Evolutionary conservation across 2,113 vertebrate genomes (phyloP), one percentile per base, ranked within the genome.

Genomic region (Australoheros scitulus): DNA sequence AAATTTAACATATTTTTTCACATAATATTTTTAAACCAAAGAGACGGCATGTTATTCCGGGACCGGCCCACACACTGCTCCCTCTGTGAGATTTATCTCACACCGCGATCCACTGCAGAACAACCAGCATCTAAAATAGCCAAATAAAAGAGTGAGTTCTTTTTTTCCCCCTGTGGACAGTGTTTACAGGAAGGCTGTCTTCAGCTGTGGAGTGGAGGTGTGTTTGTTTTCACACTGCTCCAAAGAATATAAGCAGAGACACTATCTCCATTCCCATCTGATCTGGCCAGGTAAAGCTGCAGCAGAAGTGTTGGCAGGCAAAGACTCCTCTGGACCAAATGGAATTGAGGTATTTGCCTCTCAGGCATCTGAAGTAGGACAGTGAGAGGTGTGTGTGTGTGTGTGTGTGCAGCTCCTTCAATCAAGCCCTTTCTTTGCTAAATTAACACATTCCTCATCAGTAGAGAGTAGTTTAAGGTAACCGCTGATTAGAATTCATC

Each of bases 251-350:
- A 89, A 93, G 90, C 91, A 89, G 43, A 90, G 86, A 41, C 79
- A 3, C 18, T 94, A 96, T 96, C 95, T 95, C 55, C 75, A 63
- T 85, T 94, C 86, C 87, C 90, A 96, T 96, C 94, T 93, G 88
- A 88, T 90, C 79, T 58, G 88, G 84, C 84, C 89, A 91, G 93
- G 86, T 88, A 92, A 76, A 63, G 80, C 82, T 79, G 80, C 85
- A 79, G 91, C 80, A 64, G 90, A 76, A 61, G 81, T 75, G 56
- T 63, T 91, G 91, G 92, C 87, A 92, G 84, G 87, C 90, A 56
- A 85, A 90, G 81, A 86, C 88, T 85, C 64, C 36, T 85, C 55
- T 90, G 88, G 89, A 91, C 89, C 84, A 86, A 92, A 84, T 92
- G 84, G 65, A 92, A 86, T 75, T 50, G 74, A 94, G 94, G 91